These are phyloP conservation scores for Pyrocoelia pectoralis DNA, from an alignment of 2,888 invertebrate species.

Conservation along the genomic window DNA sequence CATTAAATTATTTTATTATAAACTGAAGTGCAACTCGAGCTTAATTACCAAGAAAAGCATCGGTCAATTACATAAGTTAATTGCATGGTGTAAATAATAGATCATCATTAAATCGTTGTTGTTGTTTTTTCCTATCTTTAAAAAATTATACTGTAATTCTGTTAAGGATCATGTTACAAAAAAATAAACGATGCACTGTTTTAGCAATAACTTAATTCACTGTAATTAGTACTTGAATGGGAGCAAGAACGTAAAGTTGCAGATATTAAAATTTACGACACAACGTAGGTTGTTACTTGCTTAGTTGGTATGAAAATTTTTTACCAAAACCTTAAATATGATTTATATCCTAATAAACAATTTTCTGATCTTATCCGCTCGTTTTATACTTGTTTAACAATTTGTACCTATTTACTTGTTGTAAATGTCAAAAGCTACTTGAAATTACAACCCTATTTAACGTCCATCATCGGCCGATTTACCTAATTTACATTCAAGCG, in stretches of 20 bases:
- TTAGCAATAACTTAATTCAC: background rate
- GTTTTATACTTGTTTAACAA: background rate
- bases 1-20: constrained; percentile 17
- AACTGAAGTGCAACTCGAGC: constrained; percentile 28
- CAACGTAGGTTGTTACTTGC: too few species aligned
- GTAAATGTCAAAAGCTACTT: background rate
- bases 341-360: constrained; percentile 7
- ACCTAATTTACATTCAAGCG: background rate
- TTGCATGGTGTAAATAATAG: constrained; percentile 32
- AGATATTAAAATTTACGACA: too few species aligned
- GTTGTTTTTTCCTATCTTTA: constrained; percentile 18
- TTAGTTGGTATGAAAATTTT: too few species aligned
- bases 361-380: background rate
- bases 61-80: constrained; percentile 31
- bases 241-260: constrained; percentile 17
- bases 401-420: background rate
- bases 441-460: too few species aligned
- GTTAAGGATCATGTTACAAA: constrained; percentile 5
- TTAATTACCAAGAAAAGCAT: constrained; percentile 32
- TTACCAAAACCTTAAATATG: too few species aligned
- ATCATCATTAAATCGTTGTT: constrained; percentile 26
- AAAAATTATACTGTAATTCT: constrained; percentile 13
- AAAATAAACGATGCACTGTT: background rate
- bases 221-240: constrained; percentile 6
- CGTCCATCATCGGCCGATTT: too few species aligned